Evolutionary conservation across 2,113 vertebrate genomes (phyloP).

Genomic region (Bufo gargarizans): DNA sequence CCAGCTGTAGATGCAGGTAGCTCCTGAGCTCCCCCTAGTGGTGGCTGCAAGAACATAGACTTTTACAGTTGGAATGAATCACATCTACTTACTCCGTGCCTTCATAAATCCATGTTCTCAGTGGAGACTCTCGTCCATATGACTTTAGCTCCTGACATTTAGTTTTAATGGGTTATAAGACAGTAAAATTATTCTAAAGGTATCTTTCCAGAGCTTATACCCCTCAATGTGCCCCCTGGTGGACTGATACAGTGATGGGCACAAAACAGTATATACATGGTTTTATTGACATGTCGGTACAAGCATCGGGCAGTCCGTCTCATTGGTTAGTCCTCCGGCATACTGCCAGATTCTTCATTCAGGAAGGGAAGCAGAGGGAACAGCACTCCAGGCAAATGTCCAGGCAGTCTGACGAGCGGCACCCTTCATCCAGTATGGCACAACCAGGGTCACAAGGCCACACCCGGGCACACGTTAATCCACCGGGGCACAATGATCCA

Average conservation of each 20-base stretch:
- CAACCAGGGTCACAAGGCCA: constrained; percentile 70
- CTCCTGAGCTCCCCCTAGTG: too few relatives aligned
- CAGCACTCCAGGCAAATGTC: constrained; percentile 82
- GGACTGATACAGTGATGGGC: not conserved
- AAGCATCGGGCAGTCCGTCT: not conserved
- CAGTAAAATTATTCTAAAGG: too few relatives aligned
- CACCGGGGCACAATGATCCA: constrained; percentile 62
- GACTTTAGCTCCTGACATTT: too few relatives aligned
- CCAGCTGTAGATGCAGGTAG: too few relatives aligned
- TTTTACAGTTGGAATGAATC: too few relatives aligned
- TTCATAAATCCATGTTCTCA: too few relatives aligned
- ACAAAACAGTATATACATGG: not conserved
- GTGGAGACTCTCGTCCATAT: too few relatives aligned
- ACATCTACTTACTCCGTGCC: too few relatives aligned
- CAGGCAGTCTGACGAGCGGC: constrained; percentile 76
- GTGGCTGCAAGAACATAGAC: too few relatives aligned
- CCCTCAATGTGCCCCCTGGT: not conserved
- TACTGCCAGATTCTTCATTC: not conserved
- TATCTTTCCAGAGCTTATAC: too few relatives aligned
- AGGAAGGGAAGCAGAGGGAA: constrained; percentile 78
- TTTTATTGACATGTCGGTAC: not conserved
- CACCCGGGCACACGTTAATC: constrained; percentile 65
- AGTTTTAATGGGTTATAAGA: too few relatives aligned
- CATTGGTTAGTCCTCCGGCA: not conserved
- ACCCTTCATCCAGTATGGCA: constrained; percentile 76